Evolutionary conservation across 1,140 invertebrate species (phyloP).

Genomic region (Pararge aegeria): DNA sequence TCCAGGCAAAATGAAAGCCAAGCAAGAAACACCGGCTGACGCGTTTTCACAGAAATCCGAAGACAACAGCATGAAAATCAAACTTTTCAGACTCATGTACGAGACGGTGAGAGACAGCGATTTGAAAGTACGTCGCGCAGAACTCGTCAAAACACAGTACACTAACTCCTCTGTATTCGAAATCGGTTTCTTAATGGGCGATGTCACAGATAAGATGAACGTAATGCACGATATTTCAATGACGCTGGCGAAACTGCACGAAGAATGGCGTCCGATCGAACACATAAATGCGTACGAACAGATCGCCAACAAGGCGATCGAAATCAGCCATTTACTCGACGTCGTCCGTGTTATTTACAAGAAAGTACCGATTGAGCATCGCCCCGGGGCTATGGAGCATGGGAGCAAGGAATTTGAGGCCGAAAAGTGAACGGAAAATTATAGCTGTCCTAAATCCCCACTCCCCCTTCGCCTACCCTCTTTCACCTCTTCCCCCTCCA

Average conservation of each 20-base stretch:
- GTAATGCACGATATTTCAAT: constrained; percentile 45
- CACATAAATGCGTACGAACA: constrained; percentile 67
- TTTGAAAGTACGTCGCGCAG: constrained; percentile 50
- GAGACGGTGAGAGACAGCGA: constrained; percentile 58
- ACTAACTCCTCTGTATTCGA: constrained; percentile 50
- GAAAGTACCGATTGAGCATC: not conserved
- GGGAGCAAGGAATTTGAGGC: too few relatives aligned
- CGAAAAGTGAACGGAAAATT: too few relatives aligned
- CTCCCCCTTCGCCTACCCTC: too few relatives aligned
- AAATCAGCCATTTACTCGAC: constrained; percentile 49
- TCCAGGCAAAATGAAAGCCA: not conserved
- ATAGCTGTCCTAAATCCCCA: too few relatives aligned
- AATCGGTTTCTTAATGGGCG: constrained; percentile 57
- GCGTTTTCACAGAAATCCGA: constrained; percentile 25
- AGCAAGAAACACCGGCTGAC: not conserved
- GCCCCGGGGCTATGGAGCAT: too few relatives aligned
- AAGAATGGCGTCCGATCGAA: constrained; percentile 56
- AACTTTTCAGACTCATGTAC: constrained; percentile 60
- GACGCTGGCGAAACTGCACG: constrained; percentile 44
- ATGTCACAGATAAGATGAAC: constrained; percentile 50
- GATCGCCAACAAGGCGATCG: constrained; percentile 58
- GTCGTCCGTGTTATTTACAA: constrained; percentile 30
- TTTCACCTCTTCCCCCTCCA: too few relatives aligned
- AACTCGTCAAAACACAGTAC: constrained; percentile 44
- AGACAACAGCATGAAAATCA: constrained; percentile 55